Evolutionary conservation across 2,113 vertebrate genomes (phyloP), one percentile per base, ranked within the genome.

Genomic region (Pipa parva): DNA sequence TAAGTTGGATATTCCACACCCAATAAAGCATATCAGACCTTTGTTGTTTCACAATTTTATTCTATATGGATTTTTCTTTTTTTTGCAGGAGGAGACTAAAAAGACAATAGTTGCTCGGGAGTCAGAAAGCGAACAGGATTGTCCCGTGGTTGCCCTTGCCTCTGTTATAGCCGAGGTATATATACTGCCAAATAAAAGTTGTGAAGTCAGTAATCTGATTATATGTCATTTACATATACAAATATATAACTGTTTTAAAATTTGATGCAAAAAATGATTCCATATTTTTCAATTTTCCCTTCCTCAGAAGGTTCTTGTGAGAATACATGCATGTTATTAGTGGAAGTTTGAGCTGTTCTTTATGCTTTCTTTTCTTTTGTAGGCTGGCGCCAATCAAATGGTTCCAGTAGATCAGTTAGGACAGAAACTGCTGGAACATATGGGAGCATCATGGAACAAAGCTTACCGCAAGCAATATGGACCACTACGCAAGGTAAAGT

Each of bases 381-480:
- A 90, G 87, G 85, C 84, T 73, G 75, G 81, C 26, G 70, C 18
- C 7, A 82, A 77, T 59, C 67, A 77, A 66, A 80, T 59, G 65
- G 18, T 89, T 42, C 59, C 82, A 0, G 27, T 96, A 59, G 92
- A 98, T 78, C 93, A 93, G 10, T 75, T 99, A 39, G 92, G 94
- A 31, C 95, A 98, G 77, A 97, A 92, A 73, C 76, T 99, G n/a
- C 71, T 94, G 81, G 85, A 94, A 75, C 93, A 89, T 72, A 87
- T 80, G 33, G 92, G 92, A 12, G 75, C 87, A 22, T 93, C 97
- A 6, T 99, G 95, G 97, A 95, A 91, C 79, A 98, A 95, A 81
- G 94, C 85, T 61, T 98, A 92, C 45, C 87, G 84, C 59, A 97
- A 93, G 69, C 86, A 91, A 5, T 77, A 85, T 9, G 95, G 97